A percentile compares a stretch with the other conserved stretches of the same genome.
These are phyloP conservation scores for Eclectus roratus DNA, from an alignment of 2,113 vertebrate genomes.

Conservation along the genomic window DNA sequence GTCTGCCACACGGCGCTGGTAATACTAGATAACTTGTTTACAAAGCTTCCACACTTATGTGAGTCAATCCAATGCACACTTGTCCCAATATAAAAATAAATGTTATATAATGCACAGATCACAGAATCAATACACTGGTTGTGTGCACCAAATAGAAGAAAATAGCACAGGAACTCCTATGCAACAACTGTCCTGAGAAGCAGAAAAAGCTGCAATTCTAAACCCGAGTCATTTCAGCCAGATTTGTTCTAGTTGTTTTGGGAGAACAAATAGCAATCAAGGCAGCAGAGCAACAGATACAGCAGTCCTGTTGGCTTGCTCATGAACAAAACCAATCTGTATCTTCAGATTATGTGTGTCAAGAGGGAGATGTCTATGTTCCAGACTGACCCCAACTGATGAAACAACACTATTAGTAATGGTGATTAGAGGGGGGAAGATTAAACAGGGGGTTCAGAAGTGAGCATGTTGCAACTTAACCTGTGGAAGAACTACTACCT, in stretches of 20 bases:
- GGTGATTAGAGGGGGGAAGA: not conserved
- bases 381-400: not conserved
- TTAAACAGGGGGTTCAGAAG: not conserved
- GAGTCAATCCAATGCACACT: not conserved
- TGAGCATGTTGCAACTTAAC: not conserved
- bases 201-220: not conserved
- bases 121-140: not conserved
- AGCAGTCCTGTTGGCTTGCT: not conserved
- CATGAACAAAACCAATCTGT: not conserved
- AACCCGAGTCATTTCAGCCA: not conserved
- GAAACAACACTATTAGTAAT: not conserved
- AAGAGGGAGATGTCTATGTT: not conserved
- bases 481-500: not conserved
- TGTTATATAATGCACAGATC: not conserved
- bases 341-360: not conserved
- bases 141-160: not conserved
- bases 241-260: not conserved
- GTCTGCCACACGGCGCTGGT: not conserved
- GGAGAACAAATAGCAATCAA: not conserved
- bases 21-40: not conserved
- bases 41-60: not conserved
- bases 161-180: not conserved
- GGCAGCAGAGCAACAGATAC: not conserved
- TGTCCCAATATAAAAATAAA: slow-evolving; percentile 14
- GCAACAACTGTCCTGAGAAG: not conserved